Conservation (phyloP, 2,888 invertebrate genomes). For the Ennomos quercinarius region DNA sequence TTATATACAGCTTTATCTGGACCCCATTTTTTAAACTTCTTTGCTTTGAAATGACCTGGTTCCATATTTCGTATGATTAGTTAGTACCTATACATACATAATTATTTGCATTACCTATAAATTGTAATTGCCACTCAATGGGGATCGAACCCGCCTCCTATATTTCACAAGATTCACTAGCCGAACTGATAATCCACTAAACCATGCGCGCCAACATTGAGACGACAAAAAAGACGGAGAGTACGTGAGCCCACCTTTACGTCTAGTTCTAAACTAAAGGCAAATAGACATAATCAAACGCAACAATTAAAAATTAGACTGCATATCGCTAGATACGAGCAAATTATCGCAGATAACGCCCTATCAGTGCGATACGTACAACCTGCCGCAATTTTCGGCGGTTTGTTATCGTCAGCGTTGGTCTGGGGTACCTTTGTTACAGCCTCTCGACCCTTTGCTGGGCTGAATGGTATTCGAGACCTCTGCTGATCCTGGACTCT, state of each 20-base stretch:
- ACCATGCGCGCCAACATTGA: too few relatives aligned
- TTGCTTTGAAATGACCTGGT: too few relatives aligned
- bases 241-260: not conserved
- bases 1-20: too few relatives aligned
- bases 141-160: too few relatives aligned
- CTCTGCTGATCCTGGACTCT: conserved; percentile 82
- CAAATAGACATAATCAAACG: conserved; percentile 26
- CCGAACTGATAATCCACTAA: too few relatives aligned
- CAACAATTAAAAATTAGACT: conserved; percentile 48
- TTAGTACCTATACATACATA: too few relatives aligned
- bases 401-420: conserved; percentile 77
- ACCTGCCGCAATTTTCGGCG: conserved; percentile 65
- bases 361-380: conserved; percentile 57
- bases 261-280: conserved; percentile 4
- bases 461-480: conserved; percentile 85
- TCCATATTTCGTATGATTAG: too few relatives aligned
- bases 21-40: too few relatives aligned
- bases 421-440: conserved; percentile 79
- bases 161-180: too few relatives aligned
- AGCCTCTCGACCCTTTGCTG: conserved; percentile 62
- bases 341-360: conserved; percentile 71
- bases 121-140: too few relatives aligned
- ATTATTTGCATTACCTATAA: too few relatives aligned
- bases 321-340: conserved; percentile 41
- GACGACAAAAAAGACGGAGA: not conserved